Evolutionary conservation across 2,113 vertebrate species (phyloP).

Genomic region (Progne subis): DNA sequence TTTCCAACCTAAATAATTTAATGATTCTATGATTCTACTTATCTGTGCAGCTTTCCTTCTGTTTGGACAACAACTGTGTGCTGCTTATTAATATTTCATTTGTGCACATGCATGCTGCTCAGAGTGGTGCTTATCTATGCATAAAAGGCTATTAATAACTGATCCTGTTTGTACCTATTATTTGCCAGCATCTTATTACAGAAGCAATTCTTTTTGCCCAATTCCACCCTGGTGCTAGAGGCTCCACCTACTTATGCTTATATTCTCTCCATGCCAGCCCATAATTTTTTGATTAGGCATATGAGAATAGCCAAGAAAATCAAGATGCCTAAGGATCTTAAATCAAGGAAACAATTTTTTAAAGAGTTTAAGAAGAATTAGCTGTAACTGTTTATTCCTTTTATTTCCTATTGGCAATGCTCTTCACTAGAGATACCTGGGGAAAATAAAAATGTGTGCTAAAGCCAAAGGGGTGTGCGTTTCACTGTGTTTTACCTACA

Average conservation of each 20-base stretch:
- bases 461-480: not conserved
- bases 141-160: not conserved
- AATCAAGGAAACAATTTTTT: not conserved
- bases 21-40: not conserved
- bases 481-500: not conserved
- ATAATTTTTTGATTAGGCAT: not conserved
- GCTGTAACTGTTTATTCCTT: not conserved
- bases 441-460: not conserved
- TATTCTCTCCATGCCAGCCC: not conserved
- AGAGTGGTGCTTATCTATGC: not conserved
- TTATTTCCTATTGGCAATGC: not conserved
- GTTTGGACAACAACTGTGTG: not conserved
- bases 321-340: not conserved
- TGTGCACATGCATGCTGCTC: not conserved
- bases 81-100: conserved; percentile 28
- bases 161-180: not conserved
- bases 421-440: not conserved
- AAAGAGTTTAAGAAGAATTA: not conserved
- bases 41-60: not conserved
- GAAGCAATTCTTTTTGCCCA: not conserved
- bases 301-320: not conserved
- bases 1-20: not conserved
- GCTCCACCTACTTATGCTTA: not conserved
- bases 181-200: not conserved
- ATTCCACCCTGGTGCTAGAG: not conserved